phyloP scores from a whole-genome alignment of 2,113 vertebrate species.

The Ictidomys tridecemlineatus region DNA sequence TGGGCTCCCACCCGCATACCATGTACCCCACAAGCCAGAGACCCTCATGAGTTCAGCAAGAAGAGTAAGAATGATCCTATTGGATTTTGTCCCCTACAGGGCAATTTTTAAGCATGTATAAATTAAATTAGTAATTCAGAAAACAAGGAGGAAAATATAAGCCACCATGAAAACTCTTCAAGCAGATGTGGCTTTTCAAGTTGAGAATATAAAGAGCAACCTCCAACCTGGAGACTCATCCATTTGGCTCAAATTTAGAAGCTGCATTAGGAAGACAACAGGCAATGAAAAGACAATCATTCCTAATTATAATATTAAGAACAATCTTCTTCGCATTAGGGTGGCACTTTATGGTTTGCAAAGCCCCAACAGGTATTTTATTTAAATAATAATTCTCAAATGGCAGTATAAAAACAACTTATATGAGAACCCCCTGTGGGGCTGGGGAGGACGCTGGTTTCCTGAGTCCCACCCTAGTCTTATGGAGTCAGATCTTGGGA shows the following conservation, averaged over 20 bases:
- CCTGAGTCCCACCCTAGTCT: not conserved
- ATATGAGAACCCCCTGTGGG: not conserved
- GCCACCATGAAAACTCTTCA: not conserved
- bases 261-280: not conserved
- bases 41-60: fast-evolving
- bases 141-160: not conserved
- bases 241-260: not conserved
- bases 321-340: not conserved
- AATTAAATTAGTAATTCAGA: not conserved
- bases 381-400: not conserved
- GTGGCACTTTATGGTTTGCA: not conserved
- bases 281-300: too few relatives aligned
- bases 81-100: fast-evolving
- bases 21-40: fast-evolving
- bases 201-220: not conserved
- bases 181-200: not conserved
- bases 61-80: not conserved
- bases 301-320: not conserved
- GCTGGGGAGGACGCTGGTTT: not conserved
- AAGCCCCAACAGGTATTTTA: not conserved
- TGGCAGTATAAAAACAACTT: not conserved
- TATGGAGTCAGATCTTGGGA: not conserved
- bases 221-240: not conserved
- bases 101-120: not conserved
- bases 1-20: not conserved